Percentiles rank a stretch among this genome's conserved stretches.
Conservation (phyloP, 2,113 vertebrate species). For the Mobula birostris region DNA sequence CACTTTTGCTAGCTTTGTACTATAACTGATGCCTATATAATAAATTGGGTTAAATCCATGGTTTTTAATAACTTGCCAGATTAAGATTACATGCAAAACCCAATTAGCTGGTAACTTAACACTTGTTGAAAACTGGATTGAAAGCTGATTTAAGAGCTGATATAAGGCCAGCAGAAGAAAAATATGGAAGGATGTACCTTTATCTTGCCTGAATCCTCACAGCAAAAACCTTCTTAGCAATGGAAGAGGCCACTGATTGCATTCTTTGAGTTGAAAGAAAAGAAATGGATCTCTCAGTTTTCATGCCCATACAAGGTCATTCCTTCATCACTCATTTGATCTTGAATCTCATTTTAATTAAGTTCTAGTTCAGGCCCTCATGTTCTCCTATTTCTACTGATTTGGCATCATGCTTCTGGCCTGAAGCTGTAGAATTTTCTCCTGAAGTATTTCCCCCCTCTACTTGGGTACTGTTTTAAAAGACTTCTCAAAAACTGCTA, state of each 20-base stretch:
- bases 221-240: background rate
- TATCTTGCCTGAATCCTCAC: background rate
- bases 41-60: background rate
- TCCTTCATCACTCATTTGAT: background rate
- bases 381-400: too few species aligned
- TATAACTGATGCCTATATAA: background rate
- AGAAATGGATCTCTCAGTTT: background rate
- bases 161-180: background rate
- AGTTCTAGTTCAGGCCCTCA: too few species aligned
- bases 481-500: too few species aligned
- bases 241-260: background rate
- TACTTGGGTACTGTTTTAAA: too few species aligned
- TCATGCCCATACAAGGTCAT: background rate
- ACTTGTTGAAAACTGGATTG: background rate
- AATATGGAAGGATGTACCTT: background rate
- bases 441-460: too few species aligned
- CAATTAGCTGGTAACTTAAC: background rate
- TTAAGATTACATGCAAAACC: background rate
- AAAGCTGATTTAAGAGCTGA: background rate
- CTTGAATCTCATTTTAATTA: too few species aligned
- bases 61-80: background rate
- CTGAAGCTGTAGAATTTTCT: too few species aligned
- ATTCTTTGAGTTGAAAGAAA: background rate
- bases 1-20: too few species aligned
- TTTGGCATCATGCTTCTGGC: too few species aligned